A percentile compares a stretch with the other conserved stretches of the same genome.
Conservation (phyloP, 2,797 vertebrate genomes). For the Nyctibius grandis region DNA sequence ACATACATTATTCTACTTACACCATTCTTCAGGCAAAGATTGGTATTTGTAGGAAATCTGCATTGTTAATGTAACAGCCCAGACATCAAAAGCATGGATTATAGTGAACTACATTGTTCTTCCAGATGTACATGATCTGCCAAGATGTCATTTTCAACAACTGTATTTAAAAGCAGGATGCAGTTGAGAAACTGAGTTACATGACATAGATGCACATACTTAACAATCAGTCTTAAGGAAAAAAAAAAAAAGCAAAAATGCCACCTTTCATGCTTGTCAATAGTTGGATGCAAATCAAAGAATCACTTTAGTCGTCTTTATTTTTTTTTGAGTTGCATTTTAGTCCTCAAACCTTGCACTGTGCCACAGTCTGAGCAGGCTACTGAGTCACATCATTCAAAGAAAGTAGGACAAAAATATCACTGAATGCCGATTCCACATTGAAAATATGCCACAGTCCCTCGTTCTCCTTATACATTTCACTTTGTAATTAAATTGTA, state of each 20-base stretch:
- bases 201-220: neutral
- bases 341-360: neutral
- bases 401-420: slow-evolving; percentile 22
- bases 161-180: neutral
- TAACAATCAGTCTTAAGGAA: neutral
- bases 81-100: neutral
- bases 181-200: neutral
- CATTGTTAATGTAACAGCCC: neutral
- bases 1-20: neutral
- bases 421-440: slow-evolving; percentile 2
- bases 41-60: neutral
- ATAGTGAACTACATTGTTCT: neutral
- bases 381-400: slow-evolving; percentile 17
- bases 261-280: neutral
- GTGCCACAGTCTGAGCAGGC: neutral
- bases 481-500: slow-evolving; percentile 6
- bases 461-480: neutral
- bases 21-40: neutral
- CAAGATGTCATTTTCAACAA: neutral
- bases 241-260: neutral
- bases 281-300: neutral
- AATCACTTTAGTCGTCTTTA: neutral
- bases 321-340: neutral
- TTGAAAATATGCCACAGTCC: neutral
- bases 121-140: neutral